Evolutionary conservation across 2,888 invertebrate species (phyloP), one percentile per base, ranked within the genome.

Genomic region (Nymphalis polychloros): DNA sequence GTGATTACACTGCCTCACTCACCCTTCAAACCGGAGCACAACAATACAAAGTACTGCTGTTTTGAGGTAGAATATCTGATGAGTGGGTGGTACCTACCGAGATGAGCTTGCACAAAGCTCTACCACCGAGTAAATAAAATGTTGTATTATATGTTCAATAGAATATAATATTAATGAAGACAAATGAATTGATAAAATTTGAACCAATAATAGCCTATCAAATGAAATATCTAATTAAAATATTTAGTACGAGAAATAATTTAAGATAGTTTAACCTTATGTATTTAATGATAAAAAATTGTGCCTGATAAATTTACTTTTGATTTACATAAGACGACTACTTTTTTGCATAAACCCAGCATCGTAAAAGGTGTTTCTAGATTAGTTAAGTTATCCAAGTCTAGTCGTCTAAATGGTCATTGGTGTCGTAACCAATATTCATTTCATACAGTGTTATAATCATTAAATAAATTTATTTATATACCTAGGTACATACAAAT

Each of bases 301-400:
- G 48, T 67, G 61, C 64, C 62, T 65, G 55, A 67, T 68, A 68
- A 49, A 75, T 70, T 73, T 71, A 73, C 69, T 72, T 60, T 67
- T 70, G 55, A 73, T 72, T 73, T 76, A 77, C 73, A 70, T 77
- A 73, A 73, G 68, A 68, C 71, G 64, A 71, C 67, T 65, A 53
- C 71, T 71, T 75, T 74, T 75, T 75, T 73, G 74, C 72, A 74
- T 74, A 69, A 73, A 71, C 68, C 64, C 53, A 63, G 52, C 52
- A 60, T 71, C 70, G 57, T 70, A 71, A 69, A 73, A 64, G 75
- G 71, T 55, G 65, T 66, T 62, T 62, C 70, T 72, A 73, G 73
- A 72, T 73, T 73, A 71, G 73, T 70, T 67, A 68, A 72, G 72
- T 68, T 75, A 70, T 72, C 65, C 61, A 64, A 71, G 70, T 70